Evolutionary conservation across 2,113 vertebrate genomes (phyloP).

Genomic region (Rhizomys pruinosus): DNA sequence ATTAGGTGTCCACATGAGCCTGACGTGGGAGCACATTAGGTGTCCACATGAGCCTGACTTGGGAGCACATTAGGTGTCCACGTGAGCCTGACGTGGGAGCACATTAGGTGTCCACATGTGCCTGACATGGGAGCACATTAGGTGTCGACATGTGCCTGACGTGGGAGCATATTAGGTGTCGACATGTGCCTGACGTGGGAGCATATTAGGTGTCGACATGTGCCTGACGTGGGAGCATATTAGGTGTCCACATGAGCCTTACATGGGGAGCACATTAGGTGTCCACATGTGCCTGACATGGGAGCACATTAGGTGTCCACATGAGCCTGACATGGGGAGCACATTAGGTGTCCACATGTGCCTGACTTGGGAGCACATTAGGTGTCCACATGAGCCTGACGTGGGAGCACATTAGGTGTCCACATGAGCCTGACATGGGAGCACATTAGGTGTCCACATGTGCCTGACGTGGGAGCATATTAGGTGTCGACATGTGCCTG

Average conservation of each 20-base stretch:
- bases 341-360: too few relatives aligned
- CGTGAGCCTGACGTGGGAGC: not conserved
- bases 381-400: not conserved
- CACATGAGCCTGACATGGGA: not conserved
- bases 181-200: not conserved
- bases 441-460: not conserved
- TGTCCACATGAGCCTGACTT: not conserved
- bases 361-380: not conserved
- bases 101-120: not conserved
- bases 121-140: too few relatives aligned
- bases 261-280: too few relatives aligned
- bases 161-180: not conserved
- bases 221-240: not conserved
- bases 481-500: too few relatives aligned
- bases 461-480: not conserved
- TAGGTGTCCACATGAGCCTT: not conserved
- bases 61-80: too few relatives aligned
- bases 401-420: too few relatives aligned
- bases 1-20: too few relatives aligned
- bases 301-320: not conserved
- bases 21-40: not conserved
- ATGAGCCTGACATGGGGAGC: too few relatives aligned
- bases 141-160: too few relatives aligned
- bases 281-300: accelerated
- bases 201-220: too few relatives aligned